Evolutionary conservation across 1,140 invertebrate genomes (phyloP).

Genomic region (Saccostrea echinata): DNA sequence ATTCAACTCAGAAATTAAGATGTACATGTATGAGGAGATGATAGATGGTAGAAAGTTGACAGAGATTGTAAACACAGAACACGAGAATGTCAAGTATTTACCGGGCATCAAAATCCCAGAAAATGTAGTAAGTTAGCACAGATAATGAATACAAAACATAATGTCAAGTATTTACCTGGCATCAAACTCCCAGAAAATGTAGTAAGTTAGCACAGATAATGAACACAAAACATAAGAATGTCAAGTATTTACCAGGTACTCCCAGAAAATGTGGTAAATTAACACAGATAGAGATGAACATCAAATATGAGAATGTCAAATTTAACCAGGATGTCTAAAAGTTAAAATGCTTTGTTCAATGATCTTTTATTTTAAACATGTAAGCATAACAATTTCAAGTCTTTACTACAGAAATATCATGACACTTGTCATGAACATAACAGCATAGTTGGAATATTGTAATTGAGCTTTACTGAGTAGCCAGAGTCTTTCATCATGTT

Average conservation of each 20-base stretch:
- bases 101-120: constrained; percentile 95
- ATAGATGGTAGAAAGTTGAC: constrained; percentile 97
- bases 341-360: too few species aligned
- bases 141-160: constrained; percentile 95
- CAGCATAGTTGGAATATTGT: too few species aligned
- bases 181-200: constrained; percentile 90
- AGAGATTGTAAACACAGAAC: constrained; percentile 98
- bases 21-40: constrained; percentile 99
- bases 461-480: too few species aligned
- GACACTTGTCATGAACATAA: too few species aligned
- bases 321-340: constrained; percentile 98
- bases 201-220: constrained; percentile 67
- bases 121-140: constrained; percentile 79
- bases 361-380: too few species aligned
- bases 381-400: too few species aligned
- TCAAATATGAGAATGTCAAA: constrained; percentile 98
- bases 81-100: constrained; percentile 99
- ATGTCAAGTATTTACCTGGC: constrained; percentile 99
- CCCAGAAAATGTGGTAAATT: constrained; percentile 87
- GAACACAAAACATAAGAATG: too few species aligned
- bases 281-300: constrained; percentile 99
- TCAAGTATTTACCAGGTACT: too few species aligned
- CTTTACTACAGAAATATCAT: too few species aligned
- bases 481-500: too few species aligned
- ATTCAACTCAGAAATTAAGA: constrained; percentile 86